Base-by-base conservation (phyloP, 2,113 vertebrate species). In the Sceloporus tristichus region DNA sequence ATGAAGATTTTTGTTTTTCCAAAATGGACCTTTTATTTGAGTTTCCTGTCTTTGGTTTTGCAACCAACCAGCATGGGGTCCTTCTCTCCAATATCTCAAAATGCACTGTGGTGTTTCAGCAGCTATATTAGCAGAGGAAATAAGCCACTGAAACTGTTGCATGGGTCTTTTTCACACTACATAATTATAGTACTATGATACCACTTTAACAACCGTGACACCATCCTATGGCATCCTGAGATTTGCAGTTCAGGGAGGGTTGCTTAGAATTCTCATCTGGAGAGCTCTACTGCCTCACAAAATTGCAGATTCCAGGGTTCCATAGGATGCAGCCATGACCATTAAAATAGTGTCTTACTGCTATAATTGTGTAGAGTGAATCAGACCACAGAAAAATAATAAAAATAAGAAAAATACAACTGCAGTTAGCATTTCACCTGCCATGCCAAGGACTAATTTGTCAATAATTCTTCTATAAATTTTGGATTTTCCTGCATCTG, bases 61-160 rank as follows among this genome's bases (percentile, higher is more conserved):
- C 75, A 87, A 87, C 85, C 56, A 54, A 78, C 78, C 85, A 76
- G 7, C 77, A 66, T n/a, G 9, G 80, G 9, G 86, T 56, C 86
- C 84, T 88, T 68, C 82, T 80, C 4, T 89, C 80, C 65, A 65
- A 85, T 94, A 87, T 91, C 89, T 94, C 14, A 53, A 85, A 93
- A 93, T 89, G 73, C 86, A 91, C 76, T 9, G 0, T 70, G 34
- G 11, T 65, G 74, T 74, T 84, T 94, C 87, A 40, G 19, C 14
- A 23, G n/a, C 7, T 71, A 86, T 10, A 70, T 70, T 42, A 70
- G 48, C 42, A 21, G 40, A 70, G 65, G 76, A 86, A 86, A 86
- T 23, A 68, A 71, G 53, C 4, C 25, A 62, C 59, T 62, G 59
- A 62, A 18, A 18, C 9, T 59, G 14, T 59, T 14, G 14, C 56